Evolutionary conservation across 2,888 invertebrate genomes (phyloP).

Genomic region (Xestobium rufovillosum): DNA sequence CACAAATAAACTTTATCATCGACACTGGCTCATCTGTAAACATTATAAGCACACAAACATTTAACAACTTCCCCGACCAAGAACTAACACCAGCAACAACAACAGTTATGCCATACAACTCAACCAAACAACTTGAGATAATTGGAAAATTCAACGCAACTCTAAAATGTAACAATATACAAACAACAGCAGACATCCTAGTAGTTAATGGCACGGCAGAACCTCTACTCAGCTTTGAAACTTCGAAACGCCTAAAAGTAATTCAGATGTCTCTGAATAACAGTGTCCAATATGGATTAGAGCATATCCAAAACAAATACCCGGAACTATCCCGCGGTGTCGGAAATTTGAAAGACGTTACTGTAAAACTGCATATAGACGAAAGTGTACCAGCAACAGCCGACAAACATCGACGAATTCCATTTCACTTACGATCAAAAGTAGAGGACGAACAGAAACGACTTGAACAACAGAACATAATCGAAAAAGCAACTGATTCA

Average conservation of each 20-base stretch:
- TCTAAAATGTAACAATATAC: constrained; percentile 4
- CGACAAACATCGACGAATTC: constrained; percentile 4
- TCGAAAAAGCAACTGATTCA: constrained; percentile 9
- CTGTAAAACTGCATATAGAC: constrained; percentile 5
- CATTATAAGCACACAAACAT: constrained; percentile 10
- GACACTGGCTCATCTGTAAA: constrained; percentile 14
- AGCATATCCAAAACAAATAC: too few species aligned
- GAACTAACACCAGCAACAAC: neutral
- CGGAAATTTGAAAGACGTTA: too few species aligned
- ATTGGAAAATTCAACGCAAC: constrained; percentile 10
- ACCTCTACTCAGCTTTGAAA: constrained; percentile 8
- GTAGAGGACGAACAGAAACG: constrained; percentile 8
- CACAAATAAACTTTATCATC: constrained; percentile 5
- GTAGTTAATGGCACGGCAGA: constrained; percentile 8
- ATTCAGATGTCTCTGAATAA: neutral
- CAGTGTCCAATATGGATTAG: too few species aligned
- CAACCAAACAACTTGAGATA: constrained; percentile 5
- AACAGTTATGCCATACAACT: constrained; percentile 4
- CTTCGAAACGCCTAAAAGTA: constrained; percentile 7
- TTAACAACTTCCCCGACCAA: neutral
- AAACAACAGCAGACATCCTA: constrained; percentile 4
- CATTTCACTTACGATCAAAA: constrained; percentile 6
- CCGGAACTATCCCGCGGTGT: too few species aligned
- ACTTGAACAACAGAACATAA: constrained; percentile 10
- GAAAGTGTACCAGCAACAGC: neutral